A percentile compares a stretch with the other conserved stretches of the same genome.
Evolutionary conservation across 2,113 vertebrate species (phyloP).

Genomic region (Falco punctatus): DNA sequence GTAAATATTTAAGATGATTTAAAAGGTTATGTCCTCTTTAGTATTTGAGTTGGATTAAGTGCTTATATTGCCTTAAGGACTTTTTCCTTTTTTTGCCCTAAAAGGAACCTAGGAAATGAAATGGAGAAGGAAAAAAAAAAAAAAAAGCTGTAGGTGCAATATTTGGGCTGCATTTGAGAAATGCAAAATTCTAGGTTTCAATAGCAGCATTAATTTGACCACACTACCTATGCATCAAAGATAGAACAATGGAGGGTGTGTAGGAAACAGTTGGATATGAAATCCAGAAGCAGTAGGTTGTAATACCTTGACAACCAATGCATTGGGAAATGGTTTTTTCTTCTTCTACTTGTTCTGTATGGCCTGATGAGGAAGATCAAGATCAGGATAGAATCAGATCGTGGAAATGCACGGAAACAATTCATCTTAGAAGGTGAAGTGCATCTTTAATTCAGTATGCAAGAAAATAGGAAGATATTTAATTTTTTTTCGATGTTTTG

Average conservation of each 20-base stretch:
- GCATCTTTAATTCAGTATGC: neutral
- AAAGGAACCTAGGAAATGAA: constrained; percentile 48
- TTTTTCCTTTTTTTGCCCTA: constrained; percentile 31
- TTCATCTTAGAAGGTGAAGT: neutral
- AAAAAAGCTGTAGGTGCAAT: neutral
- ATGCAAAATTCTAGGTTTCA: neutral
- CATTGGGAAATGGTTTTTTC: neutral
- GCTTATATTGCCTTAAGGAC: constrained; percentile 72
- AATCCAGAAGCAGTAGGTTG: neutral
- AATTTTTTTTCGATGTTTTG: neutral
- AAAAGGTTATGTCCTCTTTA: constrained; percentile 72
- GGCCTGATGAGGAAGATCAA: neutral
- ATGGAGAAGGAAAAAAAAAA: neutral
- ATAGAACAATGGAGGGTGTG: neutral
- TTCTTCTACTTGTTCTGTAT: neutral
- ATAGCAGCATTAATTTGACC: neutral
- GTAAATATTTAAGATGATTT: constrained; percentile 77
- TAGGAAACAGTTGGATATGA: neutral
- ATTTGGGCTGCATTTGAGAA: constrained; percentile 30
- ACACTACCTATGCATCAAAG: neutral
- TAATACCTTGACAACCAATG: neutral
- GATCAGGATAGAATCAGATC: neutral
- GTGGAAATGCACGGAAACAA: neutral
- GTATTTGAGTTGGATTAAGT: constrained; percentile 75
- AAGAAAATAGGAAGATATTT: neutral